A percentile compares a stretch with the other conserved stretches of the same genome.
Conservation (phyloP, 2,113 vertebrate species). For the Microtus pennsylvanicus region DNA sequence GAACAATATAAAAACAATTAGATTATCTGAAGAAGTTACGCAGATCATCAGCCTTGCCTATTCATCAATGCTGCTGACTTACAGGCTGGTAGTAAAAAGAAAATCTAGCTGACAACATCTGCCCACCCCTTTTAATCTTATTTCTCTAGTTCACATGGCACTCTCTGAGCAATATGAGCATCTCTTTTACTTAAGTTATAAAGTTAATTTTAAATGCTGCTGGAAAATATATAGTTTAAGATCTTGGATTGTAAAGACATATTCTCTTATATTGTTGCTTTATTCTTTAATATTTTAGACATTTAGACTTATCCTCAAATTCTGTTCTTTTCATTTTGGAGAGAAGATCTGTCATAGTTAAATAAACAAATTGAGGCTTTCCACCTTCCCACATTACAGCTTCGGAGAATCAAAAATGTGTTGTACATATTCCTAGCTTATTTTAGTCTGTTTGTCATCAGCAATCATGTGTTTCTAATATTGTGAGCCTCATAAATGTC, state of each 20-base stretch:
- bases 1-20: neutral
- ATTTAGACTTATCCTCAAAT: neutral
- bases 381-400: conserved; percentile 24
- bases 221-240: neutral
- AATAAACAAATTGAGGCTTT: conserved; percentile 46
- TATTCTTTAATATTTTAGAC: conserved; percentile 29
- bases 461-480: conserved; percentile 61
- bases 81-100: neutral
- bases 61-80: neutral
- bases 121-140: neutral
- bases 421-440: conserved; percentile 50
- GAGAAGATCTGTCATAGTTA: conserved; percentile 28
- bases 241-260: neutral
- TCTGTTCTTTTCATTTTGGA: conserved; percentile 32
- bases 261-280: neutral
- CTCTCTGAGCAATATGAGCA: neutral
- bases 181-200: neutral
- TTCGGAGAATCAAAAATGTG: neutral
- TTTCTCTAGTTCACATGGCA: neutral
- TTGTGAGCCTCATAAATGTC: conserved; percentile 55
- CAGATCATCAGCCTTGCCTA: no score
- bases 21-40: neutral
- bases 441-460: conserved; percentile 19
- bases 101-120: neutral
- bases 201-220: neutral